phyloP scores from a whole-genome alignment of 2,888 invertebrate genomes.

The Drosophila subquinaria region DNA sequence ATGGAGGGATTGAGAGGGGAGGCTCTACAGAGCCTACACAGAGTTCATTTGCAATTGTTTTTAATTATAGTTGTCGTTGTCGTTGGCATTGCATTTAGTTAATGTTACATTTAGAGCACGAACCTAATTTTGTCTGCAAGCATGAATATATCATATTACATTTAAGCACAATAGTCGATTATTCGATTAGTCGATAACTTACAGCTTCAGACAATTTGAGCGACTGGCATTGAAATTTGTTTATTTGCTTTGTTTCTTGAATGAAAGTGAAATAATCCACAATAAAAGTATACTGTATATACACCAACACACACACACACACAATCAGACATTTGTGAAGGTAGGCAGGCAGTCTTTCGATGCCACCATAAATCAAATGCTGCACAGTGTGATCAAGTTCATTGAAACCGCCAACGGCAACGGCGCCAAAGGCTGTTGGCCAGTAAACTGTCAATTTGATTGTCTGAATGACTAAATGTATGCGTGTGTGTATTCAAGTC shows the following conservation, averaged over 20 bases:
- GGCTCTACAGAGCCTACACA: slow-evolving; percentile 13
- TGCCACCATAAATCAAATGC: slow-evolving; percentile 68
- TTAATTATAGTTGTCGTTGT: slow-evolving; percentile 51
- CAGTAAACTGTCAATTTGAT: slow-evolving; percentile 49
- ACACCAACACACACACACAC: background rate
- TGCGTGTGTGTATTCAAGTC: background rate
- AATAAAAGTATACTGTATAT: slow-evolving; percentile 27
- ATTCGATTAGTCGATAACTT: slow-evolving; percentile 28
- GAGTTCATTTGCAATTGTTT: slow-evolving; percentile 55
- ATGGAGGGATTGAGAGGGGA: background rate
- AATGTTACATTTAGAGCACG: slow-evolving; percentile 53
- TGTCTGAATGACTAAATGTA: slow-evolving; percentile 14
- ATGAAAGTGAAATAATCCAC: slow-evolving; percentile 68
- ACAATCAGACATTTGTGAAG: slow-evolving; percentile 7
- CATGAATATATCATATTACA: slow-evolving; percentile 10
- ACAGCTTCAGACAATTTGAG: slow-evolving; percentile 5
- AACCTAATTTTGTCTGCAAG: slow-evolving; percentile 41
- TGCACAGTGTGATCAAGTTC: slow-evolving; percentile 63
- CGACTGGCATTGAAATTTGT: slow-evolving; percentile 19
- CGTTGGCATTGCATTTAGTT: slow-evolving; percentile 29
- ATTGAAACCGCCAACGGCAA: slow-evolving; percentile 37
- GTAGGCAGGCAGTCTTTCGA: slow-evolving; percentile 49
- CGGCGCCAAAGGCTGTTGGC: slow-evolving; percentile 58
- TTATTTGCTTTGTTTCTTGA: slow-evolving; percentile 31
- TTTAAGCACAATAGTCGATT: background rate